These are phyloP conservation scores for Thereva unica DNA, from an alignment of 2,888 invertebrate species.

Conservation along the genomic window DNA sequence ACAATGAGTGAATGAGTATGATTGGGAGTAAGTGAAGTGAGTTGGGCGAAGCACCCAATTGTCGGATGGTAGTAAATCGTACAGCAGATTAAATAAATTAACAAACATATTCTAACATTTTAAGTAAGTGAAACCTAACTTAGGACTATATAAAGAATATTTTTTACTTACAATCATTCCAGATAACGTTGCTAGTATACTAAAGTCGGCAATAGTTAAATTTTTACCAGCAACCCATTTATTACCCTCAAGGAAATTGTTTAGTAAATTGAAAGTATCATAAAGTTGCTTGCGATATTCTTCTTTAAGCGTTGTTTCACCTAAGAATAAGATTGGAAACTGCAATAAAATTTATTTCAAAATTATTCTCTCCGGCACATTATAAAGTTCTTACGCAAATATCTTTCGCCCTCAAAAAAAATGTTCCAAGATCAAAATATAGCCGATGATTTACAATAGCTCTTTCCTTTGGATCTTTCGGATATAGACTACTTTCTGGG, in stretches of 20 bases:
- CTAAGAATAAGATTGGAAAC: constrained; percentile 66
- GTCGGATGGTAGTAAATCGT: too few relatives aligned
- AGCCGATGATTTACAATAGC: constrained; percentile 67
- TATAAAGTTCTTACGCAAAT: constrained; percentile 58
- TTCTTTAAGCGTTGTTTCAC: constrained; percentile 62
- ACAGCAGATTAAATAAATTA: too few relatives aligned
- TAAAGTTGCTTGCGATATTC: constrained; percentile 63
- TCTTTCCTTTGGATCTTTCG: constrained; percentile 62
- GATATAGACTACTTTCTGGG: constrained; percentile 63
- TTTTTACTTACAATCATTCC: constrained; percentile 51
- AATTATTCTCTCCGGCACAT: neutral
- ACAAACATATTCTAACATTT: too few relatives aligned
- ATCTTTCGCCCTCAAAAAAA: constrained; percentile 68
- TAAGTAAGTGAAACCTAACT: too few relatives aligned
- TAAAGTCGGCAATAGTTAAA: constrained; percentile 58
- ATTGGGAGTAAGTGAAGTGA: too few relatives aligned
- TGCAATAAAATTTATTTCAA: constrained; percentile 50
- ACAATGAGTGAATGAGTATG: too few relatives aligned
- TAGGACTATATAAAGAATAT: too few relatives aligned
- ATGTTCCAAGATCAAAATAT: constrained; percentile 66
- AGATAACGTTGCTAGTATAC: constrained; percentile 55
- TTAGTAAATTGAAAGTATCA: constrained; percentile 60
- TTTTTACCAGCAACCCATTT: constrained; percentile 57
- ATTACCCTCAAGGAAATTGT: constrained; percentile 52
- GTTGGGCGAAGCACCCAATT: too few relatives aligned